Evolutionary conservation across 2,888 invertebrate genomes (phyloP).

Genomic region (Nebria salina): DNA sequence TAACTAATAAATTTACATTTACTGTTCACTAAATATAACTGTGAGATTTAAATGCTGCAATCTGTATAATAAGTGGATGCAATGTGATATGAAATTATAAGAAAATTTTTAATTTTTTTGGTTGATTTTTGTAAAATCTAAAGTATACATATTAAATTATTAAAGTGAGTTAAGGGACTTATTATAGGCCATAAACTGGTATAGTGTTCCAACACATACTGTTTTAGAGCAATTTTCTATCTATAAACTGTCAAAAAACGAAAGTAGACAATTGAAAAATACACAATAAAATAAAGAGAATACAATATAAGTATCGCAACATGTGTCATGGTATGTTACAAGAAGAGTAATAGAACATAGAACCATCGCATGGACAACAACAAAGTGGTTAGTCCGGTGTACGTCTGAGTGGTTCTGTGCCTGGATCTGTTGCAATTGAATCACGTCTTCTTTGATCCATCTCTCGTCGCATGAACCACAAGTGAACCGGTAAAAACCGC

Average conservation of each 20-base stretch:
- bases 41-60: no score
- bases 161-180: no score
- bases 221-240: no score
- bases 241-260: neutral
- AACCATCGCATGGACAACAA: neutral
- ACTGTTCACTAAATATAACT: no score
- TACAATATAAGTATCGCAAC: neutral
- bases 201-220: no score
- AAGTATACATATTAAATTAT: no score
- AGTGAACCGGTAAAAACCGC: conserved; percentile 44
- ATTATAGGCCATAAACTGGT: no score
- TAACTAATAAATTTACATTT: no score
- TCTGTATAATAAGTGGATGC: no score
- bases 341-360: neutral
- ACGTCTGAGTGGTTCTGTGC: neutral
- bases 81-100: no score
- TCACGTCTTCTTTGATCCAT: neutral
- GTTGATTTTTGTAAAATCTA: no score
- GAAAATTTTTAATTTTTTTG: no score
- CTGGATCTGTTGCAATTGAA: neutral
- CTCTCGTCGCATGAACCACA: conserved; percentile 18
- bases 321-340: neutral
- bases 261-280: neutral
- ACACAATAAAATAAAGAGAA: neutral
- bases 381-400: conserved; percentile 1